Evolutionary conservation across 1,140 invertebrate genomes (phyloP), one percentile per base, ranked within the genome.

Genomic region (Ephestia elutella): DNA sequence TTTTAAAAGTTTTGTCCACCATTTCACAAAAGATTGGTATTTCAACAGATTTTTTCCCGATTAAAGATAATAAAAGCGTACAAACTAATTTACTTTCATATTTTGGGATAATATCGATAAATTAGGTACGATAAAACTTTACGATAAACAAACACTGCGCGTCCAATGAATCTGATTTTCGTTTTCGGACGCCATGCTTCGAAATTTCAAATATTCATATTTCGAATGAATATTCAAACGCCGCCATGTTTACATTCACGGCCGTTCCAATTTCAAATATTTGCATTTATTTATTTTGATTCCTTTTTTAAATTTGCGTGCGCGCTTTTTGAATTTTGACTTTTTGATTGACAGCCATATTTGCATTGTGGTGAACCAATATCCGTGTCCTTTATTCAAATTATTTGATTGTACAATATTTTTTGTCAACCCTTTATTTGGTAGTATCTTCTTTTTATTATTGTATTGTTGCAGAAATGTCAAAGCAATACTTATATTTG

Each of bases 201-300:
- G 63, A 80, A 79, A 83, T 81, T 80, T 83, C 73, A 80, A 82
- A 83, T 83, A 83, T 83, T 83, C 80, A 83, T 82, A 80, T 83
- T 83, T 70, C 62, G 69, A 68, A 83, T 83, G 80, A 83, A 83
- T 83, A 83, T 83, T 83, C 80, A 83, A 81, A 81, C 77, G 63
- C 56, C 57, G 65, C 69, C 68, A 70, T 78, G 78, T 83, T 81
- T 81, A 81, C 79, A 80, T 83, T 83, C 78, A 80, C 76, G 76
- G 75, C 56, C 71, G 74, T 78, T 79, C 75, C 79, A 83, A 83
- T 81, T 83, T 78, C 77, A 74, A 81, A 83, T 83, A 81, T 83
- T 82, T 78, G 80, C 78, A 83, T 83, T 81, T 81, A 79, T 82
- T 82, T 82, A 80, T 83, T 81, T 80, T 79, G 75, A 71, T 74